Percentiles rank a stretch among this genome's conserved stretches.
These are phyloP conservation scores for Melanostoma scalare DNA, from an alignment of 2,888 invertebrate genomes.

Conservation along the genomic window DNA sequence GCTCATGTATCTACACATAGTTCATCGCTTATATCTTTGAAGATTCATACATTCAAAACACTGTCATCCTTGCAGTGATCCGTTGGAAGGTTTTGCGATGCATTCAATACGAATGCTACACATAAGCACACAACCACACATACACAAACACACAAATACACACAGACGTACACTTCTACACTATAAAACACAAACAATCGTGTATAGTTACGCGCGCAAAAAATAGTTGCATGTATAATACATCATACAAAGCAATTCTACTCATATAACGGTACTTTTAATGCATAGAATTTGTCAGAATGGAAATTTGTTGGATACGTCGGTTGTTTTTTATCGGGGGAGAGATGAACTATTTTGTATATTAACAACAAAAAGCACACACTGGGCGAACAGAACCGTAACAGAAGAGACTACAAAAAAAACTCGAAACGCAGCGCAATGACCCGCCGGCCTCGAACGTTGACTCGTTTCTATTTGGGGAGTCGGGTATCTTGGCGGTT, in stretches of 20 bases:
- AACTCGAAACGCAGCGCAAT: constrained; percentile 73
- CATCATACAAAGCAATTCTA: constrained; percentile 5
- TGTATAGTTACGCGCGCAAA: constrained; percentile 62
- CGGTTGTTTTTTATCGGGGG: constrained; percentile 12
- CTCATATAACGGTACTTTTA: constrained; percentile 12
- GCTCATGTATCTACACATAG: not conserved
- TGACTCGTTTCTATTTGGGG: constrained; percentile 74
- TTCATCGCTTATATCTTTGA: constrained; percentile 18
- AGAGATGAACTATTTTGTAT: constrained; percentile 12
- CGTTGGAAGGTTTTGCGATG: constrained; percentile 31
- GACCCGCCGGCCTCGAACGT: constrained; percentile 76
- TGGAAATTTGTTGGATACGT: constrained; percentile 1
- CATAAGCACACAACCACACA: not conserved
- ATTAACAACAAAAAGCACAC: constrained; percentile 57
- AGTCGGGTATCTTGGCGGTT: constrained; percentile 42
- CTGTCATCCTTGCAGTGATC: constrained; percentile 46
- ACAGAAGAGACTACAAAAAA: constrained; percentile 58
- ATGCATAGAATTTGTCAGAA: constrained; percentile 36
- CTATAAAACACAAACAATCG: constrained; percentile 22
- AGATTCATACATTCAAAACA: constrained; percentile 42
- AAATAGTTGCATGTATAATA: constrained; percentile 32
- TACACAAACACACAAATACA: not conserved
- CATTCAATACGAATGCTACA: constrained; percentile 39
- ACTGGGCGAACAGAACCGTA: constrained; percentile 69
- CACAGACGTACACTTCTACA: constrained; percentile 1